These are phyloP conservation scores for Diaprepes abbreviatus DNA, from an alignment of 2,888 invertebrate genomes.

Conservation along the genomic window DNA sequence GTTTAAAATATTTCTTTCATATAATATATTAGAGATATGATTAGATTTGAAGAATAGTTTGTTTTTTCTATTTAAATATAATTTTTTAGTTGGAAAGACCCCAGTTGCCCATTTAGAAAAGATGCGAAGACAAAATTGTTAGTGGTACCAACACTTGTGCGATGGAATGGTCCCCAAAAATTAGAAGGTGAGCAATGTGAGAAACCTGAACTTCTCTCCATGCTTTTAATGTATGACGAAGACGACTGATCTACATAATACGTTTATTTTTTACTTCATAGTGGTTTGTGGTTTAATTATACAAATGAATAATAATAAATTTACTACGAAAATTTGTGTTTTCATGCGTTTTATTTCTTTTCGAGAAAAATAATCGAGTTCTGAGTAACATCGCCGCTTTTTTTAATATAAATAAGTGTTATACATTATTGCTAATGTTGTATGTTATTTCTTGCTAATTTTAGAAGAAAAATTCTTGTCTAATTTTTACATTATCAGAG, in stretches of 20 bases:
- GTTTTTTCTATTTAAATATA: too few relatives aligned
- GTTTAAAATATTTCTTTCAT: too few relatives aligned
- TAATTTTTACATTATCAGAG: too few relatives aligned
- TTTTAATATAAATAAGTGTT: too few relatives aligned
- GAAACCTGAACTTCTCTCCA: slow-evolving; percentile 80
- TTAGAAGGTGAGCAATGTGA: slow-evolving; percentile 84
- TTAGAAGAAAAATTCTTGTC: too few relatives aligned
- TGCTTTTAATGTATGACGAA: slow-evolving; percentile 83
- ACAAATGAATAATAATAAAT: not conserved
- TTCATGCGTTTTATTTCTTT: not conserved
- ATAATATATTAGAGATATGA: too few relatives aligned
- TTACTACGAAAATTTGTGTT: not conserved
- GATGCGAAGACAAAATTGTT: slow-evolving; percentile 79
- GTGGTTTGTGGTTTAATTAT: not conserved
- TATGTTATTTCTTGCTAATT: too few relatives aligned
- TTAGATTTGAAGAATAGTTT: too few relatives aligned
- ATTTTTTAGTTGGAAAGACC: slow-evolving; percentile 86
- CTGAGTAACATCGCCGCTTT: too few relatives aligned
- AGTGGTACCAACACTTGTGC: slow-evolving; percentile 85
- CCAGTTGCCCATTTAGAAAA: slow-evolving; percentile 84
- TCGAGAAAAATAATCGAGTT: too few relatives aligned
- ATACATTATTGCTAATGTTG: too few relatives aligned
- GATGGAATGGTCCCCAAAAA: slow-evolving; percentile 83
- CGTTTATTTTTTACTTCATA: slow-evolving; percentile 18
- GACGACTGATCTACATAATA: slow-evolving; percentile 65